These are phyloP conservation scores for Colletes collaris DNA, from an alignment of 2,888 invertebrate species.

Conservation along the genomic window DNA sequence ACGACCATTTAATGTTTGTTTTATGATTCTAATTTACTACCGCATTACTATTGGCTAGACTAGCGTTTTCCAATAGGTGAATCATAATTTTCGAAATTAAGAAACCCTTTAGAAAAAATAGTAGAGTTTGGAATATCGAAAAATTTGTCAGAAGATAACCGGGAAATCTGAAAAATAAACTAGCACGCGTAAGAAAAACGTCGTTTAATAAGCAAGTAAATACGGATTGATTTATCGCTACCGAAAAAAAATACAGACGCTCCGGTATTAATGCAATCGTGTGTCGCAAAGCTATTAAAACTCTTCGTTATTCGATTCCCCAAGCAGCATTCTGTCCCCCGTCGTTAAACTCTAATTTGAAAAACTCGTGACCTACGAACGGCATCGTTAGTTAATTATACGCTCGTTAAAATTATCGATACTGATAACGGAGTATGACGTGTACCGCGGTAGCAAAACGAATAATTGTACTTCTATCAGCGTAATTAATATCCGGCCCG, in stretches of 20 bases:
- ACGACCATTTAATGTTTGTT: too few species aligned
- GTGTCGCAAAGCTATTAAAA: slow-evolving; percentile 21
- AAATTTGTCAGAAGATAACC: too few species aligned
- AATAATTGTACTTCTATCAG: slow-evolving; percentile 53
- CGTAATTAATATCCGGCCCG: slow-evolving; percentile 61
- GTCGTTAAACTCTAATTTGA: slow-evolving; percentile 28
- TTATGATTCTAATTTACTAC: too few species aligned
- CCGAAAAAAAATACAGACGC: not conserved
- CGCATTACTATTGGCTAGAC: too few species aligned
- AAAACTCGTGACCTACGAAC: slow-evolving; percentile 35
- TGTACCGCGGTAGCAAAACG: slow-evolving; percentile 29
- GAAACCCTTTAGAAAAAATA: too few species aligned
- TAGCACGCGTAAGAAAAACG: too few species aligned
- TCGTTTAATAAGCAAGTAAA: too few species aligned
- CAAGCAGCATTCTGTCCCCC: slow-evolving; percentile 7
- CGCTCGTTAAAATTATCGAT: slow-evolving; percentile 55
- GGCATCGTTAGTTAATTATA: slow-evolving; percentile 54
- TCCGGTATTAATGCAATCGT: slow-evolving; percentile 9
- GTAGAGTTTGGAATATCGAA: too few species aligned
- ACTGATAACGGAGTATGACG: slow-evolving; percentile 41
- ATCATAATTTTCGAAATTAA: too few species aligned
- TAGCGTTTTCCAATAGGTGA: too few species aligned
- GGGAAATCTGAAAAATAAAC: too few species aligned
- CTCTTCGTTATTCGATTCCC: slow-evolving; percentile 16
- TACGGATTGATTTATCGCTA: not conserved